Base-by-base conservation (phyloP, 2,113 vertebrate genomes). In the Siniperca chuatsi region DNA sequence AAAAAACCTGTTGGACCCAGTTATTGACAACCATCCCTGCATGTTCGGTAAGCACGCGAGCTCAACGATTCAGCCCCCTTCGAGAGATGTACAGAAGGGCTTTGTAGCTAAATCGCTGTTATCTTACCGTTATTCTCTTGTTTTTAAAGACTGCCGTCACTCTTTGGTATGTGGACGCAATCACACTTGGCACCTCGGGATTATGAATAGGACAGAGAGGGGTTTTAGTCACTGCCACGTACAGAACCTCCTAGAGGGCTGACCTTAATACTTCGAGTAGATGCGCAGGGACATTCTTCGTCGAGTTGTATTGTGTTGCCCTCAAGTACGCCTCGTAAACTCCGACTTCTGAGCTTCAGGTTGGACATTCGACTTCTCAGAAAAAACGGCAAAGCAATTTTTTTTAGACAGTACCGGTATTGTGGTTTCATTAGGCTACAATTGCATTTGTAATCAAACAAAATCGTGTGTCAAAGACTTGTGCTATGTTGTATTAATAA, bases 151-250 rank as follows among this genome's bases (percentile, higher is more conserved):
- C n/a, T 0, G 15, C 20, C 58, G 82, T 73, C 62, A 79, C 84
- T 13, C 23, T 37, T 42, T 3, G 15, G 23, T 48, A 10, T 57
- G 60, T n/a, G 42, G 37, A 71, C 35, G 23, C 40, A 37, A 21
- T 66, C 25, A 52, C 64, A 55, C 78, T 84, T 21, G 42, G 42
- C 42, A 79, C 66, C 25, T 16, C 23, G 29, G 48, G 71, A 85
- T 79, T 76, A 29, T 33, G 85, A 82, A 18, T 60, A 72, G 87
- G 67, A 84, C 72, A 52, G 78, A 67, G 70, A 70, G 65, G 67
- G 58, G 65, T 68, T 76, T 86, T 35, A 54, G 62, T 21, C 83
- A 85, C 81, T 96, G 95, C 95, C 95, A 96, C 95, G 95, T 96
- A 95, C 93, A 89, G 91, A 89, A 57, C 86, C 87, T 76, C 68